Evolutionary conservation across 1,140 invertebrate species (phyloP), one percentile per base, ranked within the genome.

Genomic region (Drosophila aff.): DNA sequence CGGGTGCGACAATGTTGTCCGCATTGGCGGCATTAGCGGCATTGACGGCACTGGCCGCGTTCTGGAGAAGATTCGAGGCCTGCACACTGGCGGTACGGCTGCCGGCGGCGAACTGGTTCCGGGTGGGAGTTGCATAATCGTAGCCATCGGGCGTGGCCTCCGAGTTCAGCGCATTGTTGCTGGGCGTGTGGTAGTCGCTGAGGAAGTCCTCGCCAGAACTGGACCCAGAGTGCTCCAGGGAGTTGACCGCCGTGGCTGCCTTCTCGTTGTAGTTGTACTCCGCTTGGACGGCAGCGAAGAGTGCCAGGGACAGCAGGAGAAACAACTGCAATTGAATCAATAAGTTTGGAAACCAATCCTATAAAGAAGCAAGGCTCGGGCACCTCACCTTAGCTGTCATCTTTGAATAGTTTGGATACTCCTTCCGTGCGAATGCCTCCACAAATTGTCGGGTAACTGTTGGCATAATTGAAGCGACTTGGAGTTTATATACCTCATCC

Each of bases 401-500:
- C 47, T 80, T 62, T 26, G 11, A 49, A 61, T 36, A 26, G 28
- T 78, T 62, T 67, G 16, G 36, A 77, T 46, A 50, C 59, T 73
- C 21, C 49, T 58, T 50, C 52, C n/a, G 82, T 76, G 72, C 58
- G 67, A 59, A 44, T 79, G 53, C 33, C 58, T 64, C 46, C 61
- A 73, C 66, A 73, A 87, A 73, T 68, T 53, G 80, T 87, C 80
- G 73, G 64, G 43, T 77, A 71, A 89, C 84, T 87, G 63, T 64
- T 72, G 31, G 67, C 76, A 65, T 89, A 75, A 89, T 78, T 84
- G 77, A 60, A 50, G 59, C 50, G 23, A 47, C 81, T 18, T 50
- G 23, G 16, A 41, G 64, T 53, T 83, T 87, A 69, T 87, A 80
- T 83, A 83, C 65, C 60, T 43, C 47, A 62, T 64, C 50, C 59